Evolutionary conservation across 1,140 invertebrate species (phyloP).

Genomic region (Maniola jurtina): DNA sequence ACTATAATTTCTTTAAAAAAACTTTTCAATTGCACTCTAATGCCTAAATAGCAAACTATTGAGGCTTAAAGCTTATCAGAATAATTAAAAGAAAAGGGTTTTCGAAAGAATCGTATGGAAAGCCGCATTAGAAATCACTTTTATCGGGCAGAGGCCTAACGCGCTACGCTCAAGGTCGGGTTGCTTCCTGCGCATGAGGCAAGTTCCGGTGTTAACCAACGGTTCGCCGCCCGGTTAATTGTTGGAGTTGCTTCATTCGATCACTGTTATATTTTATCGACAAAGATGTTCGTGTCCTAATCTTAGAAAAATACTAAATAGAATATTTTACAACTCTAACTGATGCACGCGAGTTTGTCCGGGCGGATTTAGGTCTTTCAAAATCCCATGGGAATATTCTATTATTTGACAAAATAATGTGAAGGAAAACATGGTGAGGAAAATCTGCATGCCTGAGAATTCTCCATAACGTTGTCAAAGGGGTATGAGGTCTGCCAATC

Average conservation of each 20-base stretch:
- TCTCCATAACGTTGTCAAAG: no score
- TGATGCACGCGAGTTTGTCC: no score
- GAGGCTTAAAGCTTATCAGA: not conserved
- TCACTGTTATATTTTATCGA: slow-evolving; percentile 43
- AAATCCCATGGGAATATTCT: no score
- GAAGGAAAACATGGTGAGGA: no score
- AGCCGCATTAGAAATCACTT: slow-evolving; percentile 58
- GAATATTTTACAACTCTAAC: no score
- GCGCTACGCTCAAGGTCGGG: slow-evolving; percentile 56
- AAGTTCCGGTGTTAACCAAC: slow-evolving; percentile 71
- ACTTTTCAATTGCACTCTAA: no score
- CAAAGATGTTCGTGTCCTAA: slow-evolving; percentile 22
- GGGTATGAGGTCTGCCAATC: no score
- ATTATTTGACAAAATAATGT: no score
- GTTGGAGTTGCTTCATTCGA: slow-evolving; percentile 53
- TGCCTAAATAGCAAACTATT: no score
- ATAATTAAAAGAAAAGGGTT: not conserved
- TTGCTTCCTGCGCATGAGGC: slow-evolving; percentile 56
- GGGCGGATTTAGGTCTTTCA: no score
- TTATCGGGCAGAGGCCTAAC: slow-evolving; percentile 33
- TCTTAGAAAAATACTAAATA: not conserved
- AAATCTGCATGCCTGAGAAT: no score
- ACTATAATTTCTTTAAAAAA: no score
- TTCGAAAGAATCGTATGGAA: slow-evolving; percentile 33
- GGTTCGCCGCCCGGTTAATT: slow-evolving; percentile 56